These are phyloP conservation scores for human (Homo sapiens) DNA, from an alignment of 2,113 vertebrate species.

Conservation along the genomic window DNA sequence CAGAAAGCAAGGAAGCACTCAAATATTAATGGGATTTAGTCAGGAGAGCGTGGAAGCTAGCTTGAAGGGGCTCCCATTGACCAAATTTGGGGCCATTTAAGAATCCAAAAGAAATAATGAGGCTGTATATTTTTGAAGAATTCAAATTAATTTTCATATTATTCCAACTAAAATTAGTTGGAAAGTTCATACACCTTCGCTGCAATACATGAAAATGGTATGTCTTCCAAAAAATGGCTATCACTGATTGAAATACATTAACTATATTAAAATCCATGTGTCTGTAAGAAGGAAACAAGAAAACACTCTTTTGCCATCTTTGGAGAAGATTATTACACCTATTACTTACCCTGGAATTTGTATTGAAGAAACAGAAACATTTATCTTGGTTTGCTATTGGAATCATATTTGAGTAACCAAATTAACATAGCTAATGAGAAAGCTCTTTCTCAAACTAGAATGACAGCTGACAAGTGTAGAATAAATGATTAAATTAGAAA, in stretches of 20 bases:
- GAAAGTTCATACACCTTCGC: conserved; percentile 27
- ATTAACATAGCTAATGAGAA: conserved; percentile 31
- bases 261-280: conserved; percentile 16
- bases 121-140: conserved; percentile 23
- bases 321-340: not conserved
- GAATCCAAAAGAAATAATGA: not conserved
- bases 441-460: conserved; percentile 20
- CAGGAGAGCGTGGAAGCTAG: not conserved
- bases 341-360: conserved; percentile 25
- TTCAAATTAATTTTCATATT: conserved; percentile 42
- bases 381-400: not conserved
- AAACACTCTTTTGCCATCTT: not conserved
- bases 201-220: conserved; percentile 40
- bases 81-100: not conserved
- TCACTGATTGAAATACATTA: conserved; percentile 39
- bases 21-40: conserved; percentile 6
- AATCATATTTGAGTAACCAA: conserved; percentile 47
- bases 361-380: conserved; percentile 13
- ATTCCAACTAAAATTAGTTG: conserved; percentile 42
- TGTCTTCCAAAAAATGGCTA: conserved; percentile 8
- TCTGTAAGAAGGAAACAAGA: conserved; percentile 39
- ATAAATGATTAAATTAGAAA: conserved; percentile 3
- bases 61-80: not conserved
- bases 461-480: not conserved
- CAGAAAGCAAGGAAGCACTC: not conserved